A percentile compares a stretch with the other conserved stretches of the same genome.
These are phyloP conservation scores for Siniperca knerii DNA, from an alignment of 2,113 vertebrate genomes.

Conservation along the genomic window DNA sequence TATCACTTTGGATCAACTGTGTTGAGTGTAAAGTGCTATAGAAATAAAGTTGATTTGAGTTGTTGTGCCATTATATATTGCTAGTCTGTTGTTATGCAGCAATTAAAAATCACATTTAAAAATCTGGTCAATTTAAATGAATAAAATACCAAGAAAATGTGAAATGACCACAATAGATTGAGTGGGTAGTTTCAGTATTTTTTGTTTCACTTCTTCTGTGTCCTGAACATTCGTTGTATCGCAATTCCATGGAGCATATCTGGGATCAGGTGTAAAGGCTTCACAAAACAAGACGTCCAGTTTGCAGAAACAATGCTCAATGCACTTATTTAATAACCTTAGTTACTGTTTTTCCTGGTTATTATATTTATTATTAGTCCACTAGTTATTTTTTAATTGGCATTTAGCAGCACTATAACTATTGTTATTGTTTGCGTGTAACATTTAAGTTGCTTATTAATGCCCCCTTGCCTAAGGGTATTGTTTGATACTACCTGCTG, in stretches of 20 bases:
- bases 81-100: neutral
- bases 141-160: neutral
- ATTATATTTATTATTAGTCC: neutral
- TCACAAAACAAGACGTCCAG: too few relatives aligned
- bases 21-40: too few relatives aligned
- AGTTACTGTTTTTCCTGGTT: neutral
- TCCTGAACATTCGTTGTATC: neutral
- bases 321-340: neutral
- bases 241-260: neutral
- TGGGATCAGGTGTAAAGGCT: neutral
- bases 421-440: neutral
- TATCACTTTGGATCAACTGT: too few relatives aligned
- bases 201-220: too few relatives aligned
- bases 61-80: neutral
- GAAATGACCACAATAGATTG: too few relatives aligned
- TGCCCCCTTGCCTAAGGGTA: neutral
- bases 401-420: neutral
- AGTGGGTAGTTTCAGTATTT: too few relatives aligned
- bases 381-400: neutral
- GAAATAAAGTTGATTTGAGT: too few relatives aligned
- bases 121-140: neutral
- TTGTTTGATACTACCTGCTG: slow-evolving; percentile 8
- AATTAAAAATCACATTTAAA: neutral
- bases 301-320: neutral
- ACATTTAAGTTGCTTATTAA: neutral